Conservation (phyloP, 2,113 vertebrate genomes). For the Toxotes chatareus region DNA sequence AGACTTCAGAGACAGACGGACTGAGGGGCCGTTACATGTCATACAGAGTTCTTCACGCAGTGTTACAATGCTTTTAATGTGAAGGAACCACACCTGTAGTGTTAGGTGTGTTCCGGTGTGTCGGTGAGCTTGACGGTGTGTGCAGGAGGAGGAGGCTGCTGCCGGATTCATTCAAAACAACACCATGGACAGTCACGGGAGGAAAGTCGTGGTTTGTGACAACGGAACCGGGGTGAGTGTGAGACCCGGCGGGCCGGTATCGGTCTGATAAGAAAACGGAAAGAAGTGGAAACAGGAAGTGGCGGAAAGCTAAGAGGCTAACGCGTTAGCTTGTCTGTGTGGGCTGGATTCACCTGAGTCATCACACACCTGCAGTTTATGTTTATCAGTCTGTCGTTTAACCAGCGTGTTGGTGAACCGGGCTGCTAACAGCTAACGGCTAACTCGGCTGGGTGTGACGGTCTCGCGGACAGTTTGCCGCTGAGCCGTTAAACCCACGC, state of each 20-base stretch:
- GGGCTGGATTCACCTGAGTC: constrained; percentile 46
- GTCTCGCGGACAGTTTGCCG: not conserved
- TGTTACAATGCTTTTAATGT: constrained; percentile 23
- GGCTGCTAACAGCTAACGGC: not conserved
- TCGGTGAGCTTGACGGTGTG: not conserved
- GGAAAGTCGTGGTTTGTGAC: constrained; percentile 93
- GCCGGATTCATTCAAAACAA: constrained; percentile 53
- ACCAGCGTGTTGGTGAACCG: too few relatives aligned
- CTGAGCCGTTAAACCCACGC: not conserved
- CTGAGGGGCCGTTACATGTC: too few relatives aligned
- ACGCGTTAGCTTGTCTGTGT: constrained; percentile 43
- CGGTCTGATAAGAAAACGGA: not conserved
- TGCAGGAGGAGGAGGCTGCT: constrained; percentile 33
- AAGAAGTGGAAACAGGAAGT: constrained; percentile 66
- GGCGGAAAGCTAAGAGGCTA: constrained; percentile 40
- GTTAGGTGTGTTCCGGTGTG: not conserved
- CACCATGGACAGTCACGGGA: constrained; percentile 90
- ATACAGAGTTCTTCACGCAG: too few relatives aligned
- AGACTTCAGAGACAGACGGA: too few relatives aligned
- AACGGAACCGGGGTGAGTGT: constrained; percentile 92
- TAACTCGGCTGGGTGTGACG: not conserved
- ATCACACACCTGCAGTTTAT: not conserved
- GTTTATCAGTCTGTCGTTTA: too few relatives aligned
- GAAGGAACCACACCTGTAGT: not conserved
- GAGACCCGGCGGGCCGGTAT: not conserved